Base-by-base conservation (phyloP, 1,140 invertebrate genomes). In the Drosophila serrata region DNA sequence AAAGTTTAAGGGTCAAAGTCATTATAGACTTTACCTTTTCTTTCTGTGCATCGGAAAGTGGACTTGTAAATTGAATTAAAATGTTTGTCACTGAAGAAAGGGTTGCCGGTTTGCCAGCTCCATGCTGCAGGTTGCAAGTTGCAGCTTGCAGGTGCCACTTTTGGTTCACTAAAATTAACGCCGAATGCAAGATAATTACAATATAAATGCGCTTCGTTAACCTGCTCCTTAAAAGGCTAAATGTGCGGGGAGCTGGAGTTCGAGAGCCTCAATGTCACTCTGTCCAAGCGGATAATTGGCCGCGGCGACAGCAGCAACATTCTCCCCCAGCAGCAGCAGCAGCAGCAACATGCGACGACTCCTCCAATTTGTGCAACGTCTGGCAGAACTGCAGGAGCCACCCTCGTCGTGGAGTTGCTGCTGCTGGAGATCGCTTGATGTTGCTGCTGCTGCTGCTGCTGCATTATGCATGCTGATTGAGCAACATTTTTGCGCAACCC, bases 21-120 rank as follows among this genome's bases (percentile, higher is more conserved):
- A 15, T 35, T 19, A 15, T 5, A 1, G 4, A 15, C 19, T 22
- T 33, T 2, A 15, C 13, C 0, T 35, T 53, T 53, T 53, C 31
- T 53, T n/a, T 0, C 51, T 37, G 51, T 53, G 49, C 31, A 53
- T 35, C 17, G 22, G 29, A 45, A 56, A 40, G 56, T 76, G 70
- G 69, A 91, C 65, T 91, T 91, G 87, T 91, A 91, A 91, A 91
- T 91, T 91, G 87, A 91, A 91, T 91, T 91, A 91, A 91, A 90
- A 79, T 86, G 82, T 86, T 85, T 90, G 86, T 60, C 27, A 72
- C 51, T 73, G 69, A 62, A 55, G 53, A 74, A 74, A 75, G 55
- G 81, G 76, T 61, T 64, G 75, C 60, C 70, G 51, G 40, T n/a
- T 48, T 75, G 82, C 31, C 56, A 56, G 64, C 49, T 68, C 67